Percentiles rank a stretch among this genome's conserved stretches.
Evolutionary conservation across 35 echinoderm and acorn worm species (phyloP).

Genomic region (Strongylocentrotus purpuratus): DNA sequence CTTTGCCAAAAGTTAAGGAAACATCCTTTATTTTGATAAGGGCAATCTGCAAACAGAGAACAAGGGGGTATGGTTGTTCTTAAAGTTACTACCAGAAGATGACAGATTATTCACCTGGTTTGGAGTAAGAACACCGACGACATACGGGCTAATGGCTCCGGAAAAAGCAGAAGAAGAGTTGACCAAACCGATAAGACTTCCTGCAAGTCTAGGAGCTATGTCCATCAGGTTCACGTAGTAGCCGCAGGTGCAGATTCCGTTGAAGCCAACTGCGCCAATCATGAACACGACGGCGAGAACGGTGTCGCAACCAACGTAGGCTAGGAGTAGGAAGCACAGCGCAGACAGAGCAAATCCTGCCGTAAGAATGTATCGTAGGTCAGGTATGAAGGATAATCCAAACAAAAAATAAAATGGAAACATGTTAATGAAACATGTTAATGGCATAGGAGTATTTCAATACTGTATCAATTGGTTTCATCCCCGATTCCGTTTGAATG

Average conservation of each 20-base stretch:
- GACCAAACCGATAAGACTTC: neutral
- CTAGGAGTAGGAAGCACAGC: neutral
- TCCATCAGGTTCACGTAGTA: slow-evolving; percentile 46
- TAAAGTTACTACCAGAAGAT: neutral
- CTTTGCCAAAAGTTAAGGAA: too few relatives aligned
- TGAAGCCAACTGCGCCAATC: neutral
- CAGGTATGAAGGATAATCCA: neutral
- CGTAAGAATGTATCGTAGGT: neutral
- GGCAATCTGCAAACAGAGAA: too few relatives aligned
- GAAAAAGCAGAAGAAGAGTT: neutral
- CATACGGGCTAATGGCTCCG: neutral
- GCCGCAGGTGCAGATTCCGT: neutral
- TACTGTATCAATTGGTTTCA: too few relatives aligned
- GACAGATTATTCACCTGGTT: neutral
- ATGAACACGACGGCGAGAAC: neutral
- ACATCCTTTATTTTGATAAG: too few relatives aligned
- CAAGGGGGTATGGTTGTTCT: too few relatives aligned
- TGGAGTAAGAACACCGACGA: slow-evolving; percentile 13
- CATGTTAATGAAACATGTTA: too few relatives aligned
- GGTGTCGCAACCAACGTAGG: neutral
- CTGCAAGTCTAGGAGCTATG: slow-evolving; percentile 28
- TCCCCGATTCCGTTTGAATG: too few relatives aligned
- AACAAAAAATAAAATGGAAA: neutral
- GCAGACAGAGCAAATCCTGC: neutral
- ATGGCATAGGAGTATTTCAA: too few relatives aligned